Base-by-base conservation (phyloP, 2,888 invertebrate genomes). In the Agrochola lychnidis region DNA sequence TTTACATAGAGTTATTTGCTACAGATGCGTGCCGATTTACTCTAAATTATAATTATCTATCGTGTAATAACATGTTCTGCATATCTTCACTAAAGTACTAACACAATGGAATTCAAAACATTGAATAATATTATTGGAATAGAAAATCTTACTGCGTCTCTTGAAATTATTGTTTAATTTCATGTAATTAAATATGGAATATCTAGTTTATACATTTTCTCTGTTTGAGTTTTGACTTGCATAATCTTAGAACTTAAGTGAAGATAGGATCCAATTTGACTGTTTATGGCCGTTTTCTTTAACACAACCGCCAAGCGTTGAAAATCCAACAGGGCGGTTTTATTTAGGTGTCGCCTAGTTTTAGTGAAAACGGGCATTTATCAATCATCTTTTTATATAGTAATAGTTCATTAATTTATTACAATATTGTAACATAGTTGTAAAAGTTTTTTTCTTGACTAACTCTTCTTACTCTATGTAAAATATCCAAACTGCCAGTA, bases 401-500 rank as follows among this genome's bases (percentile, higher is more conserved):
- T 22, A 36, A 19, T 36, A n/a, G 53, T 53, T 22, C 3, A 53
- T 10, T 53, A 9, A n/a, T 53, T n/a, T n/a, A 53, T 53, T 9
- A 53, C 10, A n/a, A 10, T 22, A 53, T 53, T 22, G 9, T 53
- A 7, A 22, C 22, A 22, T 9, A 53, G 53, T 9, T 22, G 9
- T 53, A 53, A 51, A 51, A 51, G 51, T 53, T 48, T 66, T n/a
- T 40, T 9, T 30, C 16, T 5, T 51, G 12, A 40, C 9, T 48
- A 53, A 0, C 4, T 9, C 51, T 30, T 71, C 40, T 40, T 68
- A 72, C 53, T 78, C 78, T 70, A 57, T 56, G 70, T 53, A 85
- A 85, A 56, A 79, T 74, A 85, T 81, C 73, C 16, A n/a, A 69
- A 63, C 78, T 67, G 63, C 12, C n/a, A 14, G 45, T 45, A 45